Evolutionary conservation across 92 coral and sea anemone species (phyloP), one percentile per base, ranked within the genome.

Genomic region (Epizoanthus scotinus): DNA sequence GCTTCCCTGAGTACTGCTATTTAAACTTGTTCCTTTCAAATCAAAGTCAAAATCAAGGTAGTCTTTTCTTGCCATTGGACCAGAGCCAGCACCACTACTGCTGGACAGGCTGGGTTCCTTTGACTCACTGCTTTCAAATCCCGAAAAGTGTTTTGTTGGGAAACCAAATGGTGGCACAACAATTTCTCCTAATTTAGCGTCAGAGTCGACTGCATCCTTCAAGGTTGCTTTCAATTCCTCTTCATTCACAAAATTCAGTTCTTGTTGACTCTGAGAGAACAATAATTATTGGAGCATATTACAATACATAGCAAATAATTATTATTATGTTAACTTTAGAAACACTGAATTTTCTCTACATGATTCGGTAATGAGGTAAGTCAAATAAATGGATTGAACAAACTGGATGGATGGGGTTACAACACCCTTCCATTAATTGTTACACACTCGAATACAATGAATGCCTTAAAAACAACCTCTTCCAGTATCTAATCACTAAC

Each of bases 251-350:
- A 92, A 82, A 38, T 84, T 27, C 38, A 92, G 88, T 64, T 92
- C 97, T 83, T 92, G 94, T 83, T 92, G 97, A 77, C 97, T 92
- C 97, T 92, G 59, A 10, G 70, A 78, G 69, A 63, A 10, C 22
- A 42, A 70, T 28, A 22, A n/a, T 34, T 5, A 4, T 31, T 4
- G 15, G 28, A n/a, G 27, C 18, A 36, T n/a, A n/a, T 47, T 14
- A 34, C 77, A 64, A 34, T 47, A 47, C 52, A 47, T 47, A 0
- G 44, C 8, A 40, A 5, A 40, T 1, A 40, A n/a, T n/a, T n/a
- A n/a, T n/a, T n/a, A n/a, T n/a, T n/a, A n/a, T n/a, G n/a, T n/a
- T n/a, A n/a, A n/a, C n/a, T n/a, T n/a, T n/a, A n/a, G n/a, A n/a
- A n/a, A n/a, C n/a, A n/a, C n/a, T n/a, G n/a, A n/a, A n/a, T n/a